Conservation (phyloP, 1,140 invertebrate species). For the Diploscapter pachys region DNA sequence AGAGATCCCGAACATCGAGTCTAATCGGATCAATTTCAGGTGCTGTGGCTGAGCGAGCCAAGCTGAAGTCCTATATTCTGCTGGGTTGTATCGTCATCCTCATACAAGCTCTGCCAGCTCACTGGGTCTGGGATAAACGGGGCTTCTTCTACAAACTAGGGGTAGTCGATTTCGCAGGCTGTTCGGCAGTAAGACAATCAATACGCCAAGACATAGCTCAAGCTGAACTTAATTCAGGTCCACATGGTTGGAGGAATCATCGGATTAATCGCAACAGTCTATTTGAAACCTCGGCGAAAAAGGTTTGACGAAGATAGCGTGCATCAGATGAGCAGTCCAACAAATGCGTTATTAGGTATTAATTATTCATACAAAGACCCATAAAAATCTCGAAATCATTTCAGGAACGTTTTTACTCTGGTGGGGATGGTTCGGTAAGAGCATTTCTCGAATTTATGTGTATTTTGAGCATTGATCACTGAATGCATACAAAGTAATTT, state of each 20-base stretch:
- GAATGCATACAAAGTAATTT: no score
- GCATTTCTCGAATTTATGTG: no score
- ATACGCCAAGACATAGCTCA: constrained; percentile 3
- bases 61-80: constrained; percentile 82
- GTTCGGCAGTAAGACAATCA: constrained; percentile 66
- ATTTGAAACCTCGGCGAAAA: constrained; percentile 77
- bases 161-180: constrained; percentile 81
- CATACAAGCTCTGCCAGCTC: constrained; percentile 85
- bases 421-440: constrained; percentile 82
- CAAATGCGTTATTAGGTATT: constrained; percentile 77
- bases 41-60: constrained; percentile 67
- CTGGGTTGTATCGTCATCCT: constrained; percentile 82
- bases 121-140: constrained; percentile 83
- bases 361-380: neutral
- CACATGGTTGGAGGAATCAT: constrained; percentile 76
- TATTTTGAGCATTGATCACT: no score
- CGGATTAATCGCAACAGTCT: constrained; percentile 79
- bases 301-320: constrained; percentile 63
- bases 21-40: constrained; percentile 43
- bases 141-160: constrained; percentile 78
- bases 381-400: neutral
- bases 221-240: constrained; percentile 62
- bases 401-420: constrained; percentile 79
- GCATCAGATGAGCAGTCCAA: constrained; percentile 76
- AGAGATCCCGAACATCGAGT: constrained; percentile 6